Conservation (phyloP, 2,113 vertebrate species). For the Chiloscyllium plagiosum region DNA sequence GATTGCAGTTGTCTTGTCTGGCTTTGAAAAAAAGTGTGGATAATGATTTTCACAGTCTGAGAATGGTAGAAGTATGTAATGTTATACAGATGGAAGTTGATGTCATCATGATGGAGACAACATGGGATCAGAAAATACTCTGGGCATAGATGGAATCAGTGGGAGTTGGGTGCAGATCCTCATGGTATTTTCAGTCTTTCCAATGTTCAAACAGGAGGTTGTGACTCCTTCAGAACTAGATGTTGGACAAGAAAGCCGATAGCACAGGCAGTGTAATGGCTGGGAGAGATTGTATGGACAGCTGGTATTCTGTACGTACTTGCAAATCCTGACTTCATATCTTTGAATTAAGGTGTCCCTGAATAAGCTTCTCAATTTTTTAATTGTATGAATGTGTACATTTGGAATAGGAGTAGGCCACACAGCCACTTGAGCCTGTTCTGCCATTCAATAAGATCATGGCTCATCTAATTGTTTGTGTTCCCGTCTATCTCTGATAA, state of each 20-base stretch:
- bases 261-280: neutral
- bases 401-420: too few relatives aligned
- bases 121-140: too few relatives aligned
- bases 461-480: too few relatives aligned
- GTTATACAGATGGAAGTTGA: neutral
- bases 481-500: too few relatives aligned
- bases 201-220: neutral
- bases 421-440: too few relatives aligned
- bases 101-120: neutral
- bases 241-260: neutral
- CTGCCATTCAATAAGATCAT: too few relatives aligned
- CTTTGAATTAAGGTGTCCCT: neutral
- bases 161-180: neutral
- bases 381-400: too few relatives aligned
- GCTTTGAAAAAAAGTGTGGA: neutral
- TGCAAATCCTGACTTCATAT: neutral
- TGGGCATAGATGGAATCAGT: too few relatives aligned
- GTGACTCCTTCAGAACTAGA: neutral
- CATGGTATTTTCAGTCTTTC: neutral
- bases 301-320: neutral
- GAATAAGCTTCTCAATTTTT: neutral
- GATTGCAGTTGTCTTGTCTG: neutral
- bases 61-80: neutral
- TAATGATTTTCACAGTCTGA: neutral
- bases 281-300: neutral